These are phyloP conservation scores for Aphis gossypii DNA, from an alignment of 1,140 invertebrate genomes.

Conservation along the genomic window DNA sequence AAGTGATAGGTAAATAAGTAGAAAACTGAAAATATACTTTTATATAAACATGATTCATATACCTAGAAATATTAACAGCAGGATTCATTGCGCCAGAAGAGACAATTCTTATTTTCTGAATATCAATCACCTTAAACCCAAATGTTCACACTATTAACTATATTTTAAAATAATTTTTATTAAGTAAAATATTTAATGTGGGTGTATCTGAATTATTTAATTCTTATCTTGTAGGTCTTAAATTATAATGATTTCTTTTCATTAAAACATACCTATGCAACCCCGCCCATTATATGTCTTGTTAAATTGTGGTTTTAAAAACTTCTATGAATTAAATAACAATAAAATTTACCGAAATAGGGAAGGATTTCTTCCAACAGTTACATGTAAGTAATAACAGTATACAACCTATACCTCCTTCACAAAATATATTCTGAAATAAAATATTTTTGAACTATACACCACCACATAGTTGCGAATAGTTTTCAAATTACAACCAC, in stretches of 20 bases:
- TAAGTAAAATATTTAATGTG: background rate
- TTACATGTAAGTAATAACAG: conserved; percentile 8
- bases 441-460: background rate
- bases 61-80: conserved; percentile 45
- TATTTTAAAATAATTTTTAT: conserved; percentile 34
- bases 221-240: background rate
- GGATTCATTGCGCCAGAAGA: conserved; percentile 49
- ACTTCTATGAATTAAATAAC: background rate
- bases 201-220: background rate
- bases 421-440: background rate
- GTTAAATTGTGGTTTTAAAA: background rate
- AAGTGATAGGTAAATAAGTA: conserved; percentile 22
- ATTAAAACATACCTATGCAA: background rate
- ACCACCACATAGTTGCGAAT: background rate
- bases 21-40: conserved; percentile 46
- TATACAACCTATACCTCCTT: conserved; percentile 17
- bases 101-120: conserved; percentile 37
- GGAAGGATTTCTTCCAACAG: background rate
- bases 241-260: background rate
- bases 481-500: conserved; percentile 4
- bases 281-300: background rate
- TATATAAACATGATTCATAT: conserved; percentile 43
- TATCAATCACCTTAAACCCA: conserved; percentile 57
- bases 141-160: conserved; percentile 50
- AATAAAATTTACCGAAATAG: background rate